Conservation (phyloP, 2,113 vertebrate species). For the Menidia beryllina region DNA sequence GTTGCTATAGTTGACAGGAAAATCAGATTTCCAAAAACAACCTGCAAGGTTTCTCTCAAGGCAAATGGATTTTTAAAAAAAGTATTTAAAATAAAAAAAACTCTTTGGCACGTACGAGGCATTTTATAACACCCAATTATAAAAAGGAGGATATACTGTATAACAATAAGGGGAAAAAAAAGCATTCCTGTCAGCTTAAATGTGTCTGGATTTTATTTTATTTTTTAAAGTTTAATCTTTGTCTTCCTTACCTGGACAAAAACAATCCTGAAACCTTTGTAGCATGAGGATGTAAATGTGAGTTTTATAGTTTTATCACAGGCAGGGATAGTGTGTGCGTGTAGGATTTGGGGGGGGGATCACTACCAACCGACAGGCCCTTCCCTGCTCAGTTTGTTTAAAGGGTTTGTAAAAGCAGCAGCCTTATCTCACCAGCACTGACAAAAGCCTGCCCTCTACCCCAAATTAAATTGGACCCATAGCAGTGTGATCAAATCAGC, state of each 20-base stretch:
- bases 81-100: too few species aligned
- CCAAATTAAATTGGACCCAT: conserved; percentile 86
- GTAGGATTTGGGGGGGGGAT: conserved; percentile 60
- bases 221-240: conserved; percentile 17
- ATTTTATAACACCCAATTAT: not conserved
- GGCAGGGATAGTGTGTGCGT: conserved; percentile 32
- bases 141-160: not conserved
- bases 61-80: too few species aligned
- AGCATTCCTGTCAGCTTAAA: not conserved
- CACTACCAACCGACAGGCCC: conserved; percentile 81
- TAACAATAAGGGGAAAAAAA: not conserved
- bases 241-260: conserved; percentile 24
- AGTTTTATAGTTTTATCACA: conserved; percentile 70
- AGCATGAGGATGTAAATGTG: conserved; percentile 70
- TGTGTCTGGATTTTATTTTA: not conserved
- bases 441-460: conserved; percentile 84
- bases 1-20: not conserved
- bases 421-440: conserved; percentile 83
- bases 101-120: too few species aligned
- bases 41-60: too few species aligned
- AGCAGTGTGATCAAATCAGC: conserved; percentile 84
- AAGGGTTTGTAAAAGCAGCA: conserved; percentile 85
- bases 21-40: too few species aligned
- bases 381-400: conserved; percentile 81
- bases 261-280: conserved; percentile 37